Evolutionary conservation across 1,140 invertebrate species (phyloP), one percentile per base, ranked within the genome.

Genomic region (Temnothorax nylanderi): DNA sequence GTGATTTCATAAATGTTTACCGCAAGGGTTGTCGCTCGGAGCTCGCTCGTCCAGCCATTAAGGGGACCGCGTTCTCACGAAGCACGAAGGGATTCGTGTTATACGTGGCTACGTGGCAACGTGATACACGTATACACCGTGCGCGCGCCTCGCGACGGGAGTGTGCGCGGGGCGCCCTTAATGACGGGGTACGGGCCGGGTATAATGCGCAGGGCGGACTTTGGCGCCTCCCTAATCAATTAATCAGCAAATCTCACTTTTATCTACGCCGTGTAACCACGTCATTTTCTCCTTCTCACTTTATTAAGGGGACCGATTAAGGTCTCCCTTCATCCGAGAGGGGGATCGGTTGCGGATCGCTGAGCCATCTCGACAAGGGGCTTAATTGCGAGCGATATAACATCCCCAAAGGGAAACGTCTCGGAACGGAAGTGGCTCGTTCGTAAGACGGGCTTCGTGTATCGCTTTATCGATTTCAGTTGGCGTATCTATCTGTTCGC

Each of bases 171-270:
- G 85, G 65, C 87, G 86, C 86, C 87, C 89, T 87, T 93, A 94
- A 94, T 93, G 93, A 94, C 90, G 87, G 93, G 90, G 87, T 89
- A 89, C 85, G 80, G 56, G 72, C 71, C 67, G 72, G 49, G 87
- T 90, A 89, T 94, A 94, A 94, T 93, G 91, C 85, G 87, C 77
- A 87, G 92, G 93, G 93, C 94, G 93, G 89, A 87, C 90, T 91
- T 91, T 90, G 87, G 91, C 92, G 89, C 93, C 94, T 94, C 92
- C 93, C 92, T 93, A 94, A 94, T 94, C 94, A 94, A 94, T 94
- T 94, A 94, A 94, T 94, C 94, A 94, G 92, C 88, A 92, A 94
- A 94, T 94, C 91, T 93, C 87, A 60, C 90, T 88, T 93, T 92
- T 92, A 92, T 93, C 90, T 71, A 71, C 72, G 71, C 74, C 85